Percentiles rank a stretch among this genome's conserved stretches.
Evolutionary conservation across 2,888 invertebrate species (phyloP).

Genomic region (Tenthredo mesomela): DNA sequence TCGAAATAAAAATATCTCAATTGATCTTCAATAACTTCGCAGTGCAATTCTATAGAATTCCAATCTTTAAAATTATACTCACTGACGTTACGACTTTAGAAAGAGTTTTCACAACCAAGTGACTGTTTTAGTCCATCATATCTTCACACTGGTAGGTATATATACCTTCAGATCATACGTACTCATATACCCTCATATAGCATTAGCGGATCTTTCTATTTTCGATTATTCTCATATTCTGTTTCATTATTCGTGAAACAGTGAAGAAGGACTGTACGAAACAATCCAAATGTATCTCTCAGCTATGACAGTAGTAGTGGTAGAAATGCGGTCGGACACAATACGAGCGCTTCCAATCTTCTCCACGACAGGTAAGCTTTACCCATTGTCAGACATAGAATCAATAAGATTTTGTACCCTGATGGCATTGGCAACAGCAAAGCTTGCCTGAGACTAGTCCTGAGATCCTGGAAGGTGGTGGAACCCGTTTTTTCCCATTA

Average conservation of each 20-base stretch:
- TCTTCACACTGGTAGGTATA: neutral
- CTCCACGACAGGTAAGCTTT: neutral
- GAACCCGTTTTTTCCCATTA: neutral
- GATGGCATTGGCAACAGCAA: neutral
- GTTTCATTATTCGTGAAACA: neutral
- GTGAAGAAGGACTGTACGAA: neutral
- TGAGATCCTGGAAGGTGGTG: neutral
- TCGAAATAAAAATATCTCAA: neutral
- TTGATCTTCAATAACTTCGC: neutral
- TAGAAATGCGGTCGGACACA: neutral
- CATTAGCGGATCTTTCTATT: neutral
- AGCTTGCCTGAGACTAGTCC: neutral
- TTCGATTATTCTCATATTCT: neutral
- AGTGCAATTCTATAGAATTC: neutral
- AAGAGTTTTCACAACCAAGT: neutral
- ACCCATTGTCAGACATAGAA: neutral
- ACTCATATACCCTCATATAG: neutral
- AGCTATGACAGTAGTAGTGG: neutral
- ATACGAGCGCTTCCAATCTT: neutral
- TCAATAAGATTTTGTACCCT: conserved; percentile 6
- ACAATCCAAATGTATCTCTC: neutral
- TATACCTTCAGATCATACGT: neutral
- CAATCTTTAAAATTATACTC: neutral
- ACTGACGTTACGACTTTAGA: neutral
- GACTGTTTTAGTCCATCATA: neutral